Base-by-base conservation (phyloP, 2,888 invertebrate genomes). In the Meteorus cinctellus region DNA sequence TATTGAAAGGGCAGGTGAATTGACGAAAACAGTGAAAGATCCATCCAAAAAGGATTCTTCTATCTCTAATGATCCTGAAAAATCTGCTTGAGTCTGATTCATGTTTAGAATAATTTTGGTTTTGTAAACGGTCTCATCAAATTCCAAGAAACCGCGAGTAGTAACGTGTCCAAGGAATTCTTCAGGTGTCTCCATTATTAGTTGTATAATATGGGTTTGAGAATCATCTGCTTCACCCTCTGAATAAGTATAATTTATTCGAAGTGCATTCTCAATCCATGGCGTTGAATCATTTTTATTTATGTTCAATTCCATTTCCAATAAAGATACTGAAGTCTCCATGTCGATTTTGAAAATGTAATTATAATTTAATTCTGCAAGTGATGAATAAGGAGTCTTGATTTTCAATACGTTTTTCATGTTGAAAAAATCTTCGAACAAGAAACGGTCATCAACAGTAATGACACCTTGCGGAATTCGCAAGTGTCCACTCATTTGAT, bases 1-100 rank as follows among this genome's bases (percentile, higher is more conserved):
- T 71, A 95, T 90, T 2, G 92, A 92, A 27, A 95, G 89, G 70
- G 92, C 91, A 0, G 92, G 91, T 0, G 95, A 94, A 0, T 92
- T 92, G 1, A 95, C 89, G 80, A 93, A 91, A n/a, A 94, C 85
- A 19, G 92, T 92, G 59, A 94, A 90, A 0, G 92, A 91, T 0
- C 92, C 91, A 81, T 94, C 93, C 14, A 94, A 87, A 83, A 93
- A 93, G 4, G 92, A 92, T 16, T 94, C 93, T 73, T 94, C 94
- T 27, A 92, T 92, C 91, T 93, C 92, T n/a, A 92, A 85, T 27
- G 90, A 90, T 34, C 91, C 92, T 45, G 89, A 89, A 70, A 93
- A 79, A 29, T 92, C 91, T 70, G 93, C 87, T 75, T 87, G 86
- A 70, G 92, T 92, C 74, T 90, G 87, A 31, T 90, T 89, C 63